Conservation (phyloP, 2,113 vertebrate species). For the Penelope pileata region DNA sequence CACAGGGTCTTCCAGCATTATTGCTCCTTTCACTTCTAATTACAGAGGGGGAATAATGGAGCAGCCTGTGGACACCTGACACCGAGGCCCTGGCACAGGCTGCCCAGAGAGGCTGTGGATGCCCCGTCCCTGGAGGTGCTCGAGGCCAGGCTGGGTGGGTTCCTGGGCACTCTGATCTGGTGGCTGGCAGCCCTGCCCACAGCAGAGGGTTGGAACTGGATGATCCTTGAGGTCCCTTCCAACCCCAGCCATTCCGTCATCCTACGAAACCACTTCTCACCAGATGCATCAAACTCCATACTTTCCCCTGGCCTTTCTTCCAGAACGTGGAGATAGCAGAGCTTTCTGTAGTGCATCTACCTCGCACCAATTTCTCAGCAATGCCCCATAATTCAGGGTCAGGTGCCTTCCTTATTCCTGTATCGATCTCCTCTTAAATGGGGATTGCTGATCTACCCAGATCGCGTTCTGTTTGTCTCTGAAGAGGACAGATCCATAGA, state of each 20-base stretch:
- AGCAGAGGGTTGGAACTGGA: too few species aligned
- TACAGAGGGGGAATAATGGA: not conserved
- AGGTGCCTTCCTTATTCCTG: not conserved
- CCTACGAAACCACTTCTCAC: not conserved
- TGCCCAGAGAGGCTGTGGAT: too few species aligned
- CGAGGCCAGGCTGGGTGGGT: too few species aligned
- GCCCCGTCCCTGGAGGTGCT: too few species aligned
- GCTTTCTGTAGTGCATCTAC: not conserved
- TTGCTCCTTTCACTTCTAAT: not conserved
- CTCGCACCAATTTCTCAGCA: not conserved
- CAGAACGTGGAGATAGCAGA: not conserved
- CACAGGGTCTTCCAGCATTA: not conserved
- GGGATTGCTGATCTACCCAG: not conserved
- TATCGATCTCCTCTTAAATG: not conserved
- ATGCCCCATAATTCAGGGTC: not conserved
- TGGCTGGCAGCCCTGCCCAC: too few species aligned
- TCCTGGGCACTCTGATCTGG: too few species aligned
- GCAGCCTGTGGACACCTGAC: not conserved
- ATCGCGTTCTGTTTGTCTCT: not conserved
- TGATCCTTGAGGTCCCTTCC: too few species aligned
- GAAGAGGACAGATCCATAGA: not conserved
- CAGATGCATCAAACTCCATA: accelerated
- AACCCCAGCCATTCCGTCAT: too few species aligned
- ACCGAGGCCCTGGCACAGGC: too few species aligned
- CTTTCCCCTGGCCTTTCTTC: not conserved